A percentile compares a stretch with the other conserved stretches of the same genome.
phyloP scores from a whole-genome alignment of 2,888 invertebrate species.

The Pseudococcus longispinus region DNA sequence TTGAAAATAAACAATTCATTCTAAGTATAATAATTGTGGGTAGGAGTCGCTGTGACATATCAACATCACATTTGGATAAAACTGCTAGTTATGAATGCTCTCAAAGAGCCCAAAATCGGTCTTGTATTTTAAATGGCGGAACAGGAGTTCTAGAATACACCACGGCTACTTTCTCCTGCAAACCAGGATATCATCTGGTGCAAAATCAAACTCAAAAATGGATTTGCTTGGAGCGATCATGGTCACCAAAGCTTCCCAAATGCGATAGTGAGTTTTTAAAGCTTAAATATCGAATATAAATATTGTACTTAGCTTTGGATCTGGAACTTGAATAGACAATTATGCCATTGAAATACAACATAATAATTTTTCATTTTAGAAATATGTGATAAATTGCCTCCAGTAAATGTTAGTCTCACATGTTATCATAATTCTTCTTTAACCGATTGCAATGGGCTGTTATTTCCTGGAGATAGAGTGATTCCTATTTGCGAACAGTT shows the following conservation, averaged over 20 bases:
- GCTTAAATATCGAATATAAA: background rate
- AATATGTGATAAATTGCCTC: background rate
- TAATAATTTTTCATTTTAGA: background rate
- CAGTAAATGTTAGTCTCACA: background rate
- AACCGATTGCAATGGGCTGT: background rate
- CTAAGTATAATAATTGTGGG: background rate
- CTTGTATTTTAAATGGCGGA: background rate
- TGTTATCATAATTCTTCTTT: background rate
- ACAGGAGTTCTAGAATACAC: background rate
- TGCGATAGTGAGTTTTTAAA: background rate
- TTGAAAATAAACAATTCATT: slow-evolving; percentile 59
- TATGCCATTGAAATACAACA: no score
- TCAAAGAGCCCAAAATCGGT: background rate
- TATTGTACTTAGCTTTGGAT: background rate
- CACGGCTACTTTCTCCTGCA: background rate
- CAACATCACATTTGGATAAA: background rate
- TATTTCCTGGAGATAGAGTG: background rate
- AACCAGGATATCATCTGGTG: background rate
- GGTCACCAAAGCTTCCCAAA: background rate
- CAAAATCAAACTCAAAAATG: background rate
- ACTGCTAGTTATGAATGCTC: background rate
- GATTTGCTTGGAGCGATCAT: background rate
- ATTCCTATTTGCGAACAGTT: background rate
- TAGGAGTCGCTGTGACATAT: background rate
- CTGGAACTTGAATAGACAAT: no score